phyloP scores from a whole-genome alignment of 2,113 vertebrate genomes.

The Taxidea taxus region DNA sequence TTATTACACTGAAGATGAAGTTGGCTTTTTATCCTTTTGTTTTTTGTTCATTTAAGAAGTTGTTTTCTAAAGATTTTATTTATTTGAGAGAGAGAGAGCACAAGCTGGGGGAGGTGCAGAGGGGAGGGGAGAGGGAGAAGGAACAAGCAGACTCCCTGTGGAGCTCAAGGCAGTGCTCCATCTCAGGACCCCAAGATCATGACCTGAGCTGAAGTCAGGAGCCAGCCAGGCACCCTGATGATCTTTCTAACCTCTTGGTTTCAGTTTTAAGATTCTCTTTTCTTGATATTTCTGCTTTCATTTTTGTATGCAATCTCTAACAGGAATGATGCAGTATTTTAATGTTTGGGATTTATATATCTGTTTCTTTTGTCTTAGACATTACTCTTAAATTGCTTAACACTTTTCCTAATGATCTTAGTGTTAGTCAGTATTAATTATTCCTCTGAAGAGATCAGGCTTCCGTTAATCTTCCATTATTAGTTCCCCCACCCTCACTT shows the following conservation, averaged over 20 bases:
- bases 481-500: neutral
- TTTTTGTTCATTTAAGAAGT: neutral
- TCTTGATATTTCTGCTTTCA: neutral
- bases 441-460: neutral
- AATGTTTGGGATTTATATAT: neutral
- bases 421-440: neutral
- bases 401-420: neutral
- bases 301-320: neutral
- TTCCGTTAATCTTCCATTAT: neutral
- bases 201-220: neutral
- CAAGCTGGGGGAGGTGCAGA: neutral
- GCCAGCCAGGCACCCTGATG: neutral
- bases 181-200: neutral
- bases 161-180: neutral
- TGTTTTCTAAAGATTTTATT: neutral
- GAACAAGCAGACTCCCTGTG: too few relatives aligned
- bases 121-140: neutral
- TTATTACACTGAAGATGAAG: neutral
- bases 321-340: neutral
- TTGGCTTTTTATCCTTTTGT: neutral
- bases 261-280: neutral
- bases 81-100: neutral
- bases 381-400: neutral
- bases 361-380: neutral
- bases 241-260: neutral